Conservation (phyloP, 1,140 invertebrate species). For the Drosophila sturtevanti region DNA sequence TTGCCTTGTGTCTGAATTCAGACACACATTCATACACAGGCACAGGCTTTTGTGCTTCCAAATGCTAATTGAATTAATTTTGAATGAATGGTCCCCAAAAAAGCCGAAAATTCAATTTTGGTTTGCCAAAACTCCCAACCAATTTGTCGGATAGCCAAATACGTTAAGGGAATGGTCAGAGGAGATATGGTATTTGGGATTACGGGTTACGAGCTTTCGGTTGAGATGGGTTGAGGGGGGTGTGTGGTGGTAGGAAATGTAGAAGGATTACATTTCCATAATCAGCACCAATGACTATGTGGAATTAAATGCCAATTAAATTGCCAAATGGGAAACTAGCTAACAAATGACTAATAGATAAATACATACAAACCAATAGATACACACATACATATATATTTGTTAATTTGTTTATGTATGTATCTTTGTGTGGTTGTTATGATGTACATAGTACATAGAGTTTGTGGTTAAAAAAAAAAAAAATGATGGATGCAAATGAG, state of each 20-base stretch:
- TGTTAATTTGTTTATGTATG: too few species aligned
- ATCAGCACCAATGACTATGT: constrained; percentile 45
- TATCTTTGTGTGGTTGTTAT: constrained; percentile 25
- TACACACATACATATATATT: not conserved
- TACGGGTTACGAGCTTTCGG: not conserved
- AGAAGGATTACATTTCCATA: constrained; percentile 60
- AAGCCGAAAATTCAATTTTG: constrained; percentile 60
- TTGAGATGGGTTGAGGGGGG: too few species aligned
- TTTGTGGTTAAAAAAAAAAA: not conserved
- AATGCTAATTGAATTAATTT: constrained; percentile 68
- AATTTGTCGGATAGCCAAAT: constrained; percentile 27
- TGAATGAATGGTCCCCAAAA: constrained; percentile 42
- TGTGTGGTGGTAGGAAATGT: too few species aligned
- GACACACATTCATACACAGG: not conserved
- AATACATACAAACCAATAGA: not conserved
- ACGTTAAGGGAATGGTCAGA: not conserved
- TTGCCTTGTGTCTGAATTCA: constrained; percentile 8
- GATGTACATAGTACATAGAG: constrained; percentile 2
- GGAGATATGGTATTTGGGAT: not conserved
- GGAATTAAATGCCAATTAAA: constrained; percentile 77
- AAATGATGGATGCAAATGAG: constrained; percentile 9
- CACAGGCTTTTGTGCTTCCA: constrained; percentile 3
- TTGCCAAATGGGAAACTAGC: constrained; percentile 32
- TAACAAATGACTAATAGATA: constrained; percentile 45
- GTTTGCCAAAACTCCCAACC: constrained; percentile 46